Evolutionary conservation across 2,113 vertebrate species (phyloP), one percentile per base, ranked within the genome.

Genomic region (Corythoichthys intestinalis): DNA sequence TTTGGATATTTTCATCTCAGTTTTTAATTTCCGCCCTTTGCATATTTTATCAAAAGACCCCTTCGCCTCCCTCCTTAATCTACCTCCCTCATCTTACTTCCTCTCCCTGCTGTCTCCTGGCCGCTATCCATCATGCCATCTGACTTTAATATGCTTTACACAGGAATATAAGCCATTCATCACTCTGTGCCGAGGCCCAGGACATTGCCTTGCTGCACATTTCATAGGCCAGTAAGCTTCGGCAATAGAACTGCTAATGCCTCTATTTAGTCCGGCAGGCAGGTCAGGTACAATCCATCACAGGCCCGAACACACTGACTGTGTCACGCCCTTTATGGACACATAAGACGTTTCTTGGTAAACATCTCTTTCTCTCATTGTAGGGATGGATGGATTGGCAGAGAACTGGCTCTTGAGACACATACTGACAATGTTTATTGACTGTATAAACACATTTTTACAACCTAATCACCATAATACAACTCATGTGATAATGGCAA

Each of bases 121-220:
- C 71, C 67, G 63, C 76, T 78, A 90, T 92, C 85, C 67, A 88
- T 92, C 87, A 88, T 73, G 15, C 28, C 39, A 80, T 83, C 72
- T 80, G 86, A 87, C 85, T 91, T 86, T 89, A 92, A 92, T 92
- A 91, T 81, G 89, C 87, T 88, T 91, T 86, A 77, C 71, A 2
- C 83, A 76, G 79, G 79, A 90, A 81, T 77, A 80, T 77, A 72
- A 83, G 78, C 70, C 85, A 90, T 92, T 88, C 80, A 90, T 92
- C 91, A 93, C 71, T 46, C 50, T 17, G 58, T 71, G 79, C 74
- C 28, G 47, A 73, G 65, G 80, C 75, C 76, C 85, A 50, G 71
- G 74, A 82, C 81, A 80, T 71, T 72, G 73, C 83, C 76, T 71
- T 72, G 78, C 83, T 82, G 79, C 80, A 87, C 70, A 82, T 89